Percentiles rank a stretch among this genome's conserved stretches.
Evolutionary conservation across 2,888 invertebrate species (phyloP).

Genomic region (Torymus tubicola): DNA sequence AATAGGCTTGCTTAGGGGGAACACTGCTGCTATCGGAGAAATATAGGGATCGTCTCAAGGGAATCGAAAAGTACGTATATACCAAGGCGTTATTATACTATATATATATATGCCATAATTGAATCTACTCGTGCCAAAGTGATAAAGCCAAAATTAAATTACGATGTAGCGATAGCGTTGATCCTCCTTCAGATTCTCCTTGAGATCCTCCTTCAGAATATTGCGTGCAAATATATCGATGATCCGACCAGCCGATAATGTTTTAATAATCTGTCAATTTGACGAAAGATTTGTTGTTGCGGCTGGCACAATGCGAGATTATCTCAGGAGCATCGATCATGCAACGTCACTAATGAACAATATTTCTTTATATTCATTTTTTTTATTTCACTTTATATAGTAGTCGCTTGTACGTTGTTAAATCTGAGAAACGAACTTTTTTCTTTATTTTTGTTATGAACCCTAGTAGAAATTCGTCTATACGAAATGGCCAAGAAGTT

Average conservation of each 20-base stretch:
- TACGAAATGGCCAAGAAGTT: no score
- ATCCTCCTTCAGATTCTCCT: slow-evolving; percentile 35
- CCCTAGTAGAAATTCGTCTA: no score
- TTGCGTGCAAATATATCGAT: slow-evolving; percentile 1
- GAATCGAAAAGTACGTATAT: slow-evolving; percentile 80
- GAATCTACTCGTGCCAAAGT: slow-evolving; percentile 3
- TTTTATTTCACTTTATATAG: no score
- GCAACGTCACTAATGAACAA: no score
- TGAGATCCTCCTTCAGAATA: slow-evolving; percentile 34
- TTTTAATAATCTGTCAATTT: neutral
- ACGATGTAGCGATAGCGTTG: slow-evolving; percentile 12
- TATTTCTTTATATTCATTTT: no score
- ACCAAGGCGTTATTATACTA: neutral
- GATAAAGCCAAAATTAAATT: slow-evolving; percentile 27
- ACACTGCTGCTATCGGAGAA: slow-evolving; percentile 83
- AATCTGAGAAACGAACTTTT: no score
- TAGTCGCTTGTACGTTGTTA: no score
- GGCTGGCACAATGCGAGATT: no score
- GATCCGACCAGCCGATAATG: neutral
- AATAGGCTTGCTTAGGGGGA: slow-evolving; percentile 89
- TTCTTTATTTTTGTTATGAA: no score
- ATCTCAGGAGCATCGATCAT: no score
- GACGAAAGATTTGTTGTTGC: no score
- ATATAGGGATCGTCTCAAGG: slow-evolving; percentile 80
- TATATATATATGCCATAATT: neutral